Evolutionary conservation across 2,888 invertebrate genomes (phyloP).

Genomic region (Toxonevra muliebris): DNA sequence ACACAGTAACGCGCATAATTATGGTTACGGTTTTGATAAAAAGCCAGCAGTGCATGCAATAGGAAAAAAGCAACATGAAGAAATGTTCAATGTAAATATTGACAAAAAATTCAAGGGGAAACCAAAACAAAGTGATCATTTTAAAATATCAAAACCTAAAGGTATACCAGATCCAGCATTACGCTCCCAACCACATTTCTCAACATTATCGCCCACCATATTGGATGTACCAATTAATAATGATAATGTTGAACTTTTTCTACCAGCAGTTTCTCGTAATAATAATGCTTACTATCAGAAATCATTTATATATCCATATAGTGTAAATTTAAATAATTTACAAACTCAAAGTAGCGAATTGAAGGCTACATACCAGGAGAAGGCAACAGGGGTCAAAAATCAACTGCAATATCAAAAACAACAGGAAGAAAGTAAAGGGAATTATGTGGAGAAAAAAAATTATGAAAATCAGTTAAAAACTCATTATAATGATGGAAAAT

Average conservation of each 20-base stretch:
- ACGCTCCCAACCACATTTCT: not conserved
- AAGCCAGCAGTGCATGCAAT: not conserved
- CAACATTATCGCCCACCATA: not conserved
- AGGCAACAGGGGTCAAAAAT: not conserved
- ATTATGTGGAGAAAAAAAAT: too few relatives aligned
- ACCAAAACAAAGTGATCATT: not conserved
- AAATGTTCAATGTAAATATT: too few relatives aligned
- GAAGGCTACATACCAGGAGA: conserved; percentile 21
- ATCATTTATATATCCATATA: too few relatives aligned
- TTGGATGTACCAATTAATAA: conserved; percentile 1
- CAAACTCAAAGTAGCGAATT: conserved; percentile 53
- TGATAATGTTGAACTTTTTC: not conserved
- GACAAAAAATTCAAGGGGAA: not conserved
- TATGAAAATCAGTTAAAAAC: too few relatives aligned
- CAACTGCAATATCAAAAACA: not conserved
- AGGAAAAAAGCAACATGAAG: too few relatives aligned
- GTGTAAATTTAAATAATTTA: conserved; percentile 43
- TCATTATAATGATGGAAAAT: too few relatives aligned
- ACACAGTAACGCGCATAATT: too few relatives aligned
- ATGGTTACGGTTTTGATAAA: not conserved
- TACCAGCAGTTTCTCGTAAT: not conserved
- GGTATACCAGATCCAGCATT: not conserved
- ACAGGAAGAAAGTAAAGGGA: not conserved
- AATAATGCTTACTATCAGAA: not conserved
- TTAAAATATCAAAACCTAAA: conserved; percentile 5